phyloP scores from a whole-genome alignment of 1,140 invertebrate genomes.

The Bradysia coprophila region DNA sequence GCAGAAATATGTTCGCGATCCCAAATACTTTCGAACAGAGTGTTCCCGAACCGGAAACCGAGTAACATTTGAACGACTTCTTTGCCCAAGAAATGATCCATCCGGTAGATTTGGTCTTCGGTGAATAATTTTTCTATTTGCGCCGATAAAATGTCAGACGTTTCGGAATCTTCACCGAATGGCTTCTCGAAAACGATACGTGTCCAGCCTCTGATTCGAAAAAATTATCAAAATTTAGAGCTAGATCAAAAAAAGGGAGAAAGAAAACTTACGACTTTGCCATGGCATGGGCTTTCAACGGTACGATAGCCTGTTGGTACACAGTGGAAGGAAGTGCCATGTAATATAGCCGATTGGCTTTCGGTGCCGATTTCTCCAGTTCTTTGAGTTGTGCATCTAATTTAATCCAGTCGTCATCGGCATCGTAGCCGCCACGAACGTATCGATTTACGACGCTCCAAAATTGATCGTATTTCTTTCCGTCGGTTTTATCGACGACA shows the following conservation, averaged over 20 bases:
- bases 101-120: slow-evolving; percentile 93
- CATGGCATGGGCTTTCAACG: slow-evolving; percentile 77
- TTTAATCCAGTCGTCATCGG: slow-evolving; percentile 53
- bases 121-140: slow-evolving; percentile 77
- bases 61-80: slow-evolving; percentile 99
- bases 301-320: slow-evolving; percentile 72
- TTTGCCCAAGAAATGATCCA: slow-evolving; percentile 98
- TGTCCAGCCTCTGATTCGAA: slow-evolving; percentile 63
- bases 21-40: slow-evolving; percentile 78
- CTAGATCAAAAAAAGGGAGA: slow-evolving; percentile 6
- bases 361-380: slow-evolving; percentile 36
- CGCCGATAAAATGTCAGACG: slow-evolving; percentile 67
- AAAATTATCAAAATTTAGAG: slow-evolving; percentile 4
- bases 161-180: slow-evolving; percentile 81
- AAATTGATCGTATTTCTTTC: slow-evolving; percentile 68
- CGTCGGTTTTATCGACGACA: slow-evolving; percentile 60
- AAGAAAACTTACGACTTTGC: slow-evolving; percentile 43
- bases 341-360: slow-evolving; percentile 86
- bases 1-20: slow-evolving; percentile 90
- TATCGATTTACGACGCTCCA: slow-evolving; percentile 81
- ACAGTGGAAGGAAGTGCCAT: slow-evolving; percentile 91
- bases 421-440: slow-evolving; percentile 68
- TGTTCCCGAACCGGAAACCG: slow-evolving; percentile 77
- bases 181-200: slow-evolving; percentile 97
- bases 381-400: slow-evolving; percentile 53